phyloP scores from a whole-genome alignment of 2,113 vertebrate genomes.

The Ammospiza nelsoni region DNA sequence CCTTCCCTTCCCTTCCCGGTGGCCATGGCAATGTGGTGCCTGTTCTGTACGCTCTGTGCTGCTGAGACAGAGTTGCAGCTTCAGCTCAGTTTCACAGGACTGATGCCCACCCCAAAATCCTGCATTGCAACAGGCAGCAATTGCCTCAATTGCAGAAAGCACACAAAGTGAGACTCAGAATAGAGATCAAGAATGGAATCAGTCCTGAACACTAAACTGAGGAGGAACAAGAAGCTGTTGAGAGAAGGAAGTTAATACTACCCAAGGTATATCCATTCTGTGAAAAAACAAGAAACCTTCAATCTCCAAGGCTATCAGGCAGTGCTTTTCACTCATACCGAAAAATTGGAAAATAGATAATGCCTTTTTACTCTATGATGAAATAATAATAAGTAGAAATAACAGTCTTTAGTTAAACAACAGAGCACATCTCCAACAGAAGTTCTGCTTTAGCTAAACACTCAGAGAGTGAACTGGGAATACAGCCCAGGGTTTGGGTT shows the following conservation, averaged over 20 bases:
- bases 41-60: neutral
- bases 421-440: neutral
- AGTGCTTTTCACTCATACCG: constrained; percentile 16
- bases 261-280: neutral
- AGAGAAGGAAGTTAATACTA: neutral
- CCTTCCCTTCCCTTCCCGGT: neutral
- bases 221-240: neutral
- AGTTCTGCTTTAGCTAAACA: constrained; percentile 13
- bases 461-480: constrained; percentile 1
- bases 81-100: neutral
- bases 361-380: neutral
- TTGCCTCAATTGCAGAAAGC: neutral
- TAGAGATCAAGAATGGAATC: constrained; percentile 5
- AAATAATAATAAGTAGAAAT: constrained; percentile 42
- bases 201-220: neutral
- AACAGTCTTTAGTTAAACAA: constrained; percentile 33
- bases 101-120: neutral
- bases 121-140: constrained; percentile 10
- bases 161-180: neutral
- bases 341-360: constrained; percentile 19
- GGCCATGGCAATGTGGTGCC: neutral
- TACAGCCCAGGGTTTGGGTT: neutral
- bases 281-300: constrained; percentile 25
- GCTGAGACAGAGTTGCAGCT: neutral
- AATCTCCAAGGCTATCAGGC: neutral